These are phyloP conservation scores for Lagorchestes hirsutus DNA, from an alignment of 2,797 vertebrate species.

Conservation along the genomic window DNA sequence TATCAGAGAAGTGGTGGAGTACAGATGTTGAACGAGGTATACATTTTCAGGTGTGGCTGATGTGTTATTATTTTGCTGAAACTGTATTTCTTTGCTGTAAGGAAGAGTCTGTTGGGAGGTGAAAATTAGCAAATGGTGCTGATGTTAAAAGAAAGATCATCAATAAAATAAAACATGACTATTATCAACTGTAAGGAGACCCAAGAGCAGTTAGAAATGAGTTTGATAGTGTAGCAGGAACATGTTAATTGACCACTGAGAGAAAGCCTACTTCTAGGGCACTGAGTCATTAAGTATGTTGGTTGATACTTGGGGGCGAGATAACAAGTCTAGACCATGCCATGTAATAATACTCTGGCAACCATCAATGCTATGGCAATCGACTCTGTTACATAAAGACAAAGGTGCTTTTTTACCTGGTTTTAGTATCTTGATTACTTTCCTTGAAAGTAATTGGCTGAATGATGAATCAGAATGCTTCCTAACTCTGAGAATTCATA, in stretches of 20 bases:
- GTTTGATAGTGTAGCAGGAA: background rate
- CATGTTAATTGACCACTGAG: background rate
- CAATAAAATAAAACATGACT: no score
- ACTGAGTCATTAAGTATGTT: conserved; percentile 8
- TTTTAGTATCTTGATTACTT: conserved; percentile 8
- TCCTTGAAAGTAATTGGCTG: background rate
- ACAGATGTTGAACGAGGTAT: no score
- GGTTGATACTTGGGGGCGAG: background rate
- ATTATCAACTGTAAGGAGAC: background rate
- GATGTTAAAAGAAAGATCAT: no score
- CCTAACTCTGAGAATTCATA: no score
- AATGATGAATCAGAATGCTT: no score
- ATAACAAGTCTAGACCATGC: conserved; percentile 33
- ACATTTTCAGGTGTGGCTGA: no score
- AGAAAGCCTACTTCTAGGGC: no score
- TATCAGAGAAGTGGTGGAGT: no score
- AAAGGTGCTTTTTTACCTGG: conserved; percentile 25
- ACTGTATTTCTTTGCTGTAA: no score
- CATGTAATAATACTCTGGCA: conserved; percentile 10
- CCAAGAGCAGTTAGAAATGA: background rate
- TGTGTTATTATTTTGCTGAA: no score
- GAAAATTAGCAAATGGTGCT: no score
- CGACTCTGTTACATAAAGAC: conserved; percentile 34
- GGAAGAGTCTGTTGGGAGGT: no score
- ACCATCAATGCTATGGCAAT: background rate